Conservation (phyloP, 1,140 invertebrate genomes). For the Plectus sambesii region DNA sequence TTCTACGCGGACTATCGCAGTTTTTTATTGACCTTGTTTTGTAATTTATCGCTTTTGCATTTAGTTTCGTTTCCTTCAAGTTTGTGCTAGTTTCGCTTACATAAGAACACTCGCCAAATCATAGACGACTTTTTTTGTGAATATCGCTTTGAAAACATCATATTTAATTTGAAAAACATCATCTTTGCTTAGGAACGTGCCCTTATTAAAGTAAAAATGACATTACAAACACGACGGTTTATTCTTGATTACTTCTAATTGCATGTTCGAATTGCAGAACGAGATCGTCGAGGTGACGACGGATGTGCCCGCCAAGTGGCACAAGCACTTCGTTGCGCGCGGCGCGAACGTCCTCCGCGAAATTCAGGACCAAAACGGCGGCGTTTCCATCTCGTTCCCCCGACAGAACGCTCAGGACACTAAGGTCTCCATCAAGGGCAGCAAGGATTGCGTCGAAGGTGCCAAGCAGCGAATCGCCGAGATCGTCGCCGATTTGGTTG, state of each 20-base stretch:
- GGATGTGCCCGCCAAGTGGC: slow-evolving; percentile 70
- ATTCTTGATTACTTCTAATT: slow-evolving; percentile 1
- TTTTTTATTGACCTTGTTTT: slow-evolving; percentile 27
- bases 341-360: slow-evolving; percentile 74
- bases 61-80: no score
- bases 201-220: slow-evolving; percentile 5
- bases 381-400: slow-evolving; percentile 81
- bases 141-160: slow-evolving; percentile 38
- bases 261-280: slow-evolving; percentile 25
- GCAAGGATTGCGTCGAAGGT: slow-evolving; percentile 72
- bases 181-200: no score
- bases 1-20: slow-evolving; percentile 3
- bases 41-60: slow-evolving; percentile 10
- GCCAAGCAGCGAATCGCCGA: slow-evolving; percentile 70
- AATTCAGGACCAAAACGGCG: slow-evolving; percentile 80
- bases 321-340: slow-evolving; percentile 83
- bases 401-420: slow-evolving; percentile 59
- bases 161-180: no score
- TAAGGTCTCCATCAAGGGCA: slow-evolving; percentile 49
- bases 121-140: no score
- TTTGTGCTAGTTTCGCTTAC: no score
- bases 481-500: slow-evolving; percentile 69
- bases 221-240: slow-evolving; percentile 14
- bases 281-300: slow-evolving; percentile 47
- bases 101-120: no score